Conservation (phyloP, 2,113 vertebrate genomes). For the Rutilus rutilus region DNA sequence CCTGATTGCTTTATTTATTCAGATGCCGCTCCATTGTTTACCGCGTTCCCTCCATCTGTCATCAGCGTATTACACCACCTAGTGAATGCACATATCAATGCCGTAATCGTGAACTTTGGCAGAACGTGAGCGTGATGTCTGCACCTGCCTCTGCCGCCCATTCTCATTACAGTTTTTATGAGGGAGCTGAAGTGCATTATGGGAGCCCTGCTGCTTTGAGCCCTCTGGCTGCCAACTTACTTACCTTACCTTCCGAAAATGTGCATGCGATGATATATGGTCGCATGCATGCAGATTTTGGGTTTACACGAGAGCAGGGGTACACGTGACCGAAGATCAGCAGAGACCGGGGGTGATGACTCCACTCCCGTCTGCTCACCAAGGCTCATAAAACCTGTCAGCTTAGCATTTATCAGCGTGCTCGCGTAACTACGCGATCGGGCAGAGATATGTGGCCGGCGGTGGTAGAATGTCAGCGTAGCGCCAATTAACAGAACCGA, state of each 20-base stretch:
- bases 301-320: not conserved
- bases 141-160: slow-evolving; percentile 12
- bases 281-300: slow-evolving; percentile 11
- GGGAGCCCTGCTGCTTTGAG: slow-evolving; percentile 18
- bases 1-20: slow-evolving; percentile 49
- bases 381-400: slow-evolving; percentile 51
- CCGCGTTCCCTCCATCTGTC: slow-evolving; percentile 13
- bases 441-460: slow-evolving; percentile 40
- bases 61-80: not conserved
- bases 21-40: slow-evolving; percentile 48
- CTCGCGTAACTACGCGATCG: slow-evolving; percentile 16
- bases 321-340: slow-evolving; percentile 30
- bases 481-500: slow-evolving; percentile 38
- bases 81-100: not conserved
- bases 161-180: slow-evolving; percentile 36
- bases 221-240: not conserved
- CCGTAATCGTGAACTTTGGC: not conserved
- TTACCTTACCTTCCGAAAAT: not conserved
- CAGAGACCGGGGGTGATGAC: not conserved
- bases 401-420: slow-evolving; percentile 43
- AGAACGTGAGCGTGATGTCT: slow-evolving; percentile 21
- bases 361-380: slow-evolving; percentile 22
- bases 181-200: slow-evolving; percentile 23
- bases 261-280: slow-evolving; percentile 5
- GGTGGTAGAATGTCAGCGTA: slow-evolving; percentile 25